phyloP scores from a whole-genome alignment of 1,140 invertebrate species.

The Lineus longissimus region DNA sequence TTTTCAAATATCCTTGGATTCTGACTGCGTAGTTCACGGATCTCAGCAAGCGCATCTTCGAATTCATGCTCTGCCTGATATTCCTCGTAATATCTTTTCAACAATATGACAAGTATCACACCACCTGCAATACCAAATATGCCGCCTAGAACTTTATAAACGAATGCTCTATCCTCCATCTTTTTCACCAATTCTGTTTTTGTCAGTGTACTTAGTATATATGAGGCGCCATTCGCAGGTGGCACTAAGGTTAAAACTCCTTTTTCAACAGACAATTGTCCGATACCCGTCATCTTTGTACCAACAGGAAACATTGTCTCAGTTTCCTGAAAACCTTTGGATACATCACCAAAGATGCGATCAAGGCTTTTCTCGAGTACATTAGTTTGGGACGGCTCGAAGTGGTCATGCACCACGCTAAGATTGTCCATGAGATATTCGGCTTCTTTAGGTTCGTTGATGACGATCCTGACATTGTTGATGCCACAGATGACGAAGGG shows the following conservation, averaged over 20 bases:
- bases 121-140: slow-evolving; percentile 32
- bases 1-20: slow-evolving; percentile 1
- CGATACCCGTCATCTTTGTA: slow-evolving; percentile 45
- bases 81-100: slow-evolving; percentile 28
- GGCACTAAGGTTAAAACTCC: slow-evolving; percentile 37
- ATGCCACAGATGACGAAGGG: slow-evolving; percentile 29
- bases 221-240: slow-evolving; percentile 28
- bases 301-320: slow-evolving; percentile 49
- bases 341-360: slow-evolving; percentile 40
- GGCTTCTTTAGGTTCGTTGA: slow-evolving; percentile 34
- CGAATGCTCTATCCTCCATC: slow-evolving; percentile 26
- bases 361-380: slow-evolving; percentile 34
- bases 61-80: slow-evolving; percentile 19
- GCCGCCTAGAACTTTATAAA: slow-evolving; percentile 34
- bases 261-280: slow-evolving; percentile 38
- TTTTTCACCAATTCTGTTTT: slow-evolving; percentile 39
- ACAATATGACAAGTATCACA: slow-evolving; percentile 25
- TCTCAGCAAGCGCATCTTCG: slow-evolving; percentile 18
- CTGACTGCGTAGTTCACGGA: slow-evolving; percentile 13
- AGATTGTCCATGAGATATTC: slow-evolving; percentile 34
- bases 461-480: slow-evolving; percentile 18
- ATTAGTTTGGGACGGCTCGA: slow-evolving; percentile 21
- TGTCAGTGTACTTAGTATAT: slow-evolving; percentile 44
- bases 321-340: slow-evolving; percentile 46
- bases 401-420: slow-evolving; percentile 34